Percentiles rank a stretch among this genome's conserved stretches.
These are phyloP conservation scores for Corapipo altera DNA, from an alignment of 2,113 vertebrate genomes.

Conservation along the genomic window DNA sequence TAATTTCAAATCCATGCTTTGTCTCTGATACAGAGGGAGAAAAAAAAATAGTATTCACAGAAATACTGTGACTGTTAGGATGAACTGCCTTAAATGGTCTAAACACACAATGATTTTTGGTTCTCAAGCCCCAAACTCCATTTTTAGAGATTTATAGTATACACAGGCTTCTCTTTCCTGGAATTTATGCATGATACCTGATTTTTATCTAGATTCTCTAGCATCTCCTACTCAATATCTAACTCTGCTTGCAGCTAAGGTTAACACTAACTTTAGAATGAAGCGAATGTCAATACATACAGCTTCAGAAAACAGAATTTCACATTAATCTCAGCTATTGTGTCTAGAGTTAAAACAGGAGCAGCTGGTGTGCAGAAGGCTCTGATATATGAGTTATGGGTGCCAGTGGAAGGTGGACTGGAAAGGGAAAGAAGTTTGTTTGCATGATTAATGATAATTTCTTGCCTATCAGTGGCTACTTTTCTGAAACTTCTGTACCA, in stretches of 20 bases:
- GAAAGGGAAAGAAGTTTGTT: neutral
- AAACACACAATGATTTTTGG: neutral
- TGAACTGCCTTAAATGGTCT: neutral
- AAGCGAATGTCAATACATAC: neutral
- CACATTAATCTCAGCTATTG: neutral
- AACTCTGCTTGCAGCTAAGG: neutral
- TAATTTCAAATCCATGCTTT: neutral
- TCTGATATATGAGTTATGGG: neutral
- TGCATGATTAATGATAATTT: neutral
- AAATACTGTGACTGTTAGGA: neutral
- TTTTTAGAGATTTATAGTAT: neutral
- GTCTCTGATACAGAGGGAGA: neutral
- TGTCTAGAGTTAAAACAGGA: neutral
- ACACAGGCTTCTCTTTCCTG: neutral
- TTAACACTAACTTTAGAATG: neutral
- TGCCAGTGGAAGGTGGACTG: neutral
- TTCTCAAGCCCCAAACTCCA: neutral
- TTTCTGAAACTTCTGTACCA: neutral
- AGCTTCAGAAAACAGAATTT: neutral
- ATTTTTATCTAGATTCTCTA: neutral
- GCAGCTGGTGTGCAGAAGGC: neutral
- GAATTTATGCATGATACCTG: rapidly evolving
- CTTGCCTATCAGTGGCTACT: neutral
- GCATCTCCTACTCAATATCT: neutral
- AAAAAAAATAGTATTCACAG: neutral